These are phyloP conservation scores for Meiosimyza decipiens DNA, from an alignment of 2,888 invertebrate genomes.

Conservation along the genomic window DNA sequence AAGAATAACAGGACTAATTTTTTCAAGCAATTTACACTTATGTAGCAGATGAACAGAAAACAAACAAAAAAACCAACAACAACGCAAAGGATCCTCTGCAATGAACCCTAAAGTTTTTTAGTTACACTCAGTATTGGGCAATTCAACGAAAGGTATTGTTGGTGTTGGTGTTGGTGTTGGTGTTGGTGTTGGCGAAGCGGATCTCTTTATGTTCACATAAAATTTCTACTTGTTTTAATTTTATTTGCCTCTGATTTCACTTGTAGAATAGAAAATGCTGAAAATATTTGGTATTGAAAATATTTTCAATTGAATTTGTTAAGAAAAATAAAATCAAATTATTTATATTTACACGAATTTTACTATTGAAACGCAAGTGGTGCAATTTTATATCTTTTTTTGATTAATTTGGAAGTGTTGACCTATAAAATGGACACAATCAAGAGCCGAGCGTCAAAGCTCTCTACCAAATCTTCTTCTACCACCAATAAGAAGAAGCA, in stretches of 20 bases:
- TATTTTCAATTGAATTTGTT: constrained; percentile 14
- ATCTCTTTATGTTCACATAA: not conserved
- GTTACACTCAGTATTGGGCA: constrained; percentile 2
- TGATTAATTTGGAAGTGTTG: constrained; percentile 5
- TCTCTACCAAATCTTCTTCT: constrained; percentile 17
- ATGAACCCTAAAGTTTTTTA: too few relatives aligned
- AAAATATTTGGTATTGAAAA: constrained; percentile 7
- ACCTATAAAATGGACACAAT: constrained; percentile 35
- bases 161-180: too few relatives aligned
- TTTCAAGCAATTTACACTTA: constrained; percentile 5
- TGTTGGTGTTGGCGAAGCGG: too few relatives aligned
- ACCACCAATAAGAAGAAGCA: constrained; percentile 43
- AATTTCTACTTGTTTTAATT: constrained; percentile 41
- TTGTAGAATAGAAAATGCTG: not conserved
- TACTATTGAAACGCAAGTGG: not conserved
- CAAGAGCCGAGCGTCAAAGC: constrained; percentile 33
- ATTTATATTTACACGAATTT: constrained; percentile 17
- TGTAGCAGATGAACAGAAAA: not conserved
- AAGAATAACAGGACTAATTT: not conserved
- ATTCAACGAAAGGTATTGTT: constrained; percentile 5
- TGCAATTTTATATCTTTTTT: constrained; percentile 32
- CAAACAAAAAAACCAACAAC: not conserved
- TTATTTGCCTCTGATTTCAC: constrained; percentile 16
- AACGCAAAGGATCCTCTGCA: not conserved
- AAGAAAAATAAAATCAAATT: constrained; percentile 10